Base-by-base conservation (phyloP, 1,140 invertebrate species). In the Dolichoris vasculosae region DNA sequence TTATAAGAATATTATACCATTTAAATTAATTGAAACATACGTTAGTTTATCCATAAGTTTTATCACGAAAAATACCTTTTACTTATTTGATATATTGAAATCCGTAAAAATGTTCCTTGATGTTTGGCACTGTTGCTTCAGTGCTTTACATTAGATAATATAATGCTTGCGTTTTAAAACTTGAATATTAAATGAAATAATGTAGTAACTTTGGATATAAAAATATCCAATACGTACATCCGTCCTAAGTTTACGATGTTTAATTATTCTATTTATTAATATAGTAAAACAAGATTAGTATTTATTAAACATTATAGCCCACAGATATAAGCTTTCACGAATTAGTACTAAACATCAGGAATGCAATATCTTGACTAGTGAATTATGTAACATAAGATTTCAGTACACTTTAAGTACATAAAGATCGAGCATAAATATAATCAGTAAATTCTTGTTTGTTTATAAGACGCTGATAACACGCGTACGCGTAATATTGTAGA, bases 311-410 rank as follows among this genome's bases (percentile, higher is more conserved):
- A 38, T 69, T 38, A n/a, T n/a, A 20, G 67, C 17, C 38, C 20
- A 69, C 4, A 69, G 35, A 1, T n/a, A 35, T 40, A 38, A 35
- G 23, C 67, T 69, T 69, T 69, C 75, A 35, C 75, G 11, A 77
- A 46, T 46, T 51, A 48, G 43, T 32, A 9, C 46, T n/a, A 32
- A 32, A 51, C n/a, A 35, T 20, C 23, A 35, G 76, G 17, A 78
- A 59, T 59, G 76, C 76, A 59, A 78, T 59, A 26, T 35, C 30
- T 38, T 38, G 17, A 6, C n/a, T n/a, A n/a, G 17, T 55, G n/a
- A 38, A 9, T 78, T 55, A 78, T n/a, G 32, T 26, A 78, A 78
- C 46, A 26, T 86, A 83, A 88, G 87, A 35, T 11, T 32, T 13
- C 6, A 40, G 67, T 17, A 1, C 38, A 73, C 0, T 73, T 43